A percentile compares a stretch with the other conserved stretches of the same genome.
Evolutionary conservation across 2,113 vertebrate species (phyloP).

Genomic region (Fukomys damarensis): DNA sequence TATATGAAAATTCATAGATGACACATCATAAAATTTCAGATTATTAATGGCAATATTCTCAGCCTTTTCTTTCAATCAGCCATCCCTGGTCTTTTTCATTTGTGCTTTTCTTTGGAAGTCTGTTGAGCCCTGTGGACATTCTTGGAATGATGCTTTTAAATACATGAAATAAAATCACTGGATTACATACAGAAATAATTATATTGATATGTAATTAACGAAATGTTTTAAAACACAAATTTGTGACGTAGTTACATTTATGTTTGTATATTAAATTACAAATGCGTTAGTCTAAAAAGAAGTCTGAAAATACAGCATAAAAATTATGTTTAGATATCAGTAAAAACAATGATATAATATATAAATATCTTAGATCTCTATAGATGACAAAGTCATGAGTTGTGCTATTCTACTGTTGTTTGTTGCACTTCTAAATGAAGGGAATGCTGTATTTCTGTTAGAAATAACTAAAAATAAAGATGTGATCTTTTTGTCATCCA

Average conservation of each 20-base stretch:
- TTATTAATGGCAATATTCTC: neutral
- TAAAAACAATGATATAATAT: neutral
- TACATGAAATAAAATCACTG: neutral
- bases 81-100: neutral
- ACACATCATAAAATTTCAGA: neutral
- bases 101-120: neutral
- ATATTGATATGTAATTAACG: neutral
- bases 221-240: constrained; percentile 3
- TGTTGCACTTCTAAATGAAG: neutral
- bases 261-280: neutral
- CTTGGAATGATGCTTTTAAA: constrained; percentile 18
- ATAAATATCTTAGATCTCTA: neutral
- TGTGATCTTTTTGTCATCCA: constrained; percentile 2
- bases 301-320: neutral
- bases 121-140: neutral
- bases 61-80: neutral
- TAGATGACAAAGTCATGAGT: neutral
- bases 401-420: neutral
- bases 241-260: neutral
- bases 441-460: neutral
- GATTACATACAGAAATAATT: neutral
- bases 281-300: neutral
- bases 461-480: neutral
- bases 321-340: neutral
- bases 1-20: neutral